Evolutionary conservation across 2,888 invertebrate genomes (phyloP).

Genomic region (Gisinianus flammeolus): DNA sequence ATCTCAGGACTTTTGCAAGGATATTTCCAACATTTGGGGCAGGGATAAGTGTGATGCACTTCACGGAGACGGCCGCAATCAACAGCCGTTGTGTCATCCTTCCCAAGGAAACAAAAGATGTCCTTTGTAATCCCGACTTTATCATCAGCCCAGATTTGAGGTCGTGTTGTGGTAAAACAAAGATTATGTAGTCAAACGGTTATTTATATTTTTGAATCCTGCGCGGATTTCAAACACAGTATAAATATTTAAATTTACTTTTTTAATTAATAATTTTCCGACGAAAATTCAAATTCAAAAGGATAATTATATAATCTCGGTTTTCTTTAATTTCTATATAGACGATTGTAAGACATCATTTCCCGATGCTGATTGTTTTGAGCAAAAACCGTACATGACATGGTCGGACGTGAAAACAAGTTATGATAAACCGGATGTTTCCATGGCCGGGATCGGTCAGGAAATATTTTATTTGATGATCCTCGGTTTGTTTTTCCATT

Average conservation of each 20-base stretch:
- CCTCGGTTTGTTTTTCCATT: slow-evolving; percentile 42
- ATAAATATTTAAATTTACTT: too few relatives aligned
- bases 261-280: too few relatives aligned
- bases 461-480: slow-evolving; percentile 50
- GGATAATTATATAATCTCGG: not conserved
- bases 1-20: slow-evolving; percentile 37
- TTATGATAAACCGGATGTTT: not conserved
- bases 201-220: too few relatives aligned
- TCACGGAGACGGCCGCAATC: slow-evolving; percentile 45
- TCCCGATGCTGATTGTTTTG: slow-evolving; percentile 45
- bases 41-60: slow-evolving; percentile 49
- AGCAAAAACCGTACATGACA: slow-evolving; percentile 47
- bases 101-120: slow-evolving; percentile 39
- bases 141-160: slow-evolving; percentile 35
- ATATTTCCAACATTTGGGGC: slow-evolving; percentile 56
- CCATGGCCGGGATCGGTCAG: slow-evolving; percentile 46
- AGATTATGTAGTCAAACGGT: too few relatives aligned
- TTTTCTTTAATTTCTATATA: not conserved
- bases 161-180: slow-evolving; percentile 57
- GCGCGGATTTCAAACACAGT: too few relatives aligned
- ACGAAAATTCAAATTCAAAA: too few relatives aligned
- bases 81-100: slow-evolving; percentile 54
- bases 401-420: slow-evolving; percentile 43
- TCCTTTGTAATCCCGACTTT: slow-evolving; percentile 49
- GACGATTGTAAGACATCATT: slow-evolving; percentile 11